A percentile compares a stretch with the other conserved stretches of the same genome.
Conservation (phyloP, 2,888 invertebrate genomes). For the Leptinotarsa juncta region DNA sequence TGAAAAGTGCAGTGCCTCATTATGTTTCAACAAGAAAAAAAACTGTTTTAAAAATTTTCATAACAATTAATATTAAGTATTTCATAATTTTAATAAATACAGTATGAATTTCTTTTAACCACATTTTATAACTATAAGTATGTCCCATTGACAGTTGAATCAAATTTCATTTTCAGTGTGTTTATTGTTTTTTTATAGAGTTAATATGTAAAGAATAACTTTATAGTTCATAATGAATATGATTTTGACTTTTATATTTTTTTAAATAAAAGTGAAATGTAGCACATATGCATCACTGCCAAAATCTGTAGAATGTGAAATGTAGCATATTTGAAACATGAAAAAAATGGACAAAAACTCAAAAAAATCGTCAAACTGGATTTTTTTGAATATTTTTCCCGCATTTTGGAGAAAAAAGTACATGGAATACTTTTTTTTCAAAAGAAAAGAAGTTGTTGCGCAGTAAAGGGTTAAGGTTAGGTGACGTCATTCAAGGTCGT, state of each 20-base stretch:
- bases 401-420: neutral
- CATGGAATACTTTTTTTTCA: neutral
- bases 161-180: conserved; percentile 1
- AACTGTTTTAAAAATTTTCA: conserved; percentile 13
- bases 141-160: neutral
- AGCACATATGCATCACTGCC: neutral
- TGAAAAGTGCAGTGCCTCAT: conserved; percentile 3
- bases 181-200: neutral
- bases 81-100: neutral
- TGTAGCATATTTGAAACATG: conserved; percentile 1
- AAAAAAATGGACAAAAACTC: neutral
- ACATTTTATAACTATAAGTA: neutral
- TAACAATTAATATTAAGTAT: neutral
- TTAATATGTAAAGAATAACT: neutral
- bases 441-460: neutral
- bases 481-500: too few relatives aligned
- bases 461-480: conserved; percentile 1
- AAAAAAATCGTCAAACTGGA: neutral
- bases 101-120: conserved; percentile 1
- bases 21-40: conserved; percentile 8
- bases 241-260: neutral
- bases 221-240: neutral
- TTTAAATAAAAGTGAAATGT: conserved; percentile 1
- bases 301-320: neutral
- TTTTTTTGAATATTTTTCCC: neutral